Evolutionary conservation across 2,797 vertebrate genomes (phyloP).

Genomic region (Ataeniobius toweri): DNA sequence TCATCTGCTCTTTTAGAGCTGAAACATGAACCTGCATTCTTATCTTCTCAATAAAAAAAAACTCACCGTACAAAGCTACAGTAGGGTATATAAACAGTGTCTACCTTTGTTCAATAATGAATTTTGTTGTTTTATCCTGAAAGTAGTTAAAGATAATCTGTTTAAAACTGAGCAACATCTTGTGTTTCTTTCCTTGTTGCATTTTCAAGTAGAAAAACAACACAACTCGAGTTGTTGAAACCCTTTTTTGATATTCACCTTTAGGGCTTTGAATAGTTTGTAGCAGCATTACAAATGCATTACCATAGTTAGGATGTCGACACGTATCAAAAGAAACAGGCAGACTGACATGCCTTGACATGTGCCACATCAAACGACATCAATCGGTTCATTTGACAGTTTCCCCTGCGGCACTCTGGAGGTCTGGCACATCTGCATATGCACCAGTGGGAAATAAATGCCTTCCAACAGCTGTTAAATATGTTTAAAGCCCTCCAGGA

Average conservation of each 20-base stretch:
- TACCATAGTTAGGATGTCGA: constrained; percentile 5
- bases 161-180: background rate
- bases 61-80: too few species aligned
- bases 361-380: constrained; percentile 41
- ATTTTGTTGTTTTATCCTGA: background rate
- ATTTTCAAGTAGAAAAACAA: background rate
- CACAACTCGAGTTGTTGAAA: background rate
- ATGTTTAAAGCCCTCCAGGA: constrained; percentile 24
- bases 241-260: background rate
- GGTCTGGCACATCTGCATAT: constrained; percentile 21
- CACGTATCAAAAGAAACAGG: constrained; percentile 24
- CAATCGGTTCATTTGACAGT: constrained; percentile 9
- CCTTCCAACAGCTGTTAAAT: constrained; percentile 43
- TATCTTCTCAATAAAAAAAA: too few species aligned
- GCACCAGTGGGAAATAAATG: constrained; percentile 39
- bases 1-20: too few species aligned
- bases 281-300: background rate
- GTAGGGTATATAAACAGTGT: background rate
- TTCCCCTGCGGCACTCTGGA: constrained; percentile 27
- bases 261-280: background rate
- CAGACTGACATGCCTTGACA: constrained; percentile 24
- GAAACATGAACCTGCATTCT: too few species aligned
- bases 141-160: background rate
- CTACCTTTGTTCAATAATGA: background rate
- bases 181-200: background rate